Conservation (phyloP, 1,140 invertebrate species). For the Episyrphus balteatus region DNA sequence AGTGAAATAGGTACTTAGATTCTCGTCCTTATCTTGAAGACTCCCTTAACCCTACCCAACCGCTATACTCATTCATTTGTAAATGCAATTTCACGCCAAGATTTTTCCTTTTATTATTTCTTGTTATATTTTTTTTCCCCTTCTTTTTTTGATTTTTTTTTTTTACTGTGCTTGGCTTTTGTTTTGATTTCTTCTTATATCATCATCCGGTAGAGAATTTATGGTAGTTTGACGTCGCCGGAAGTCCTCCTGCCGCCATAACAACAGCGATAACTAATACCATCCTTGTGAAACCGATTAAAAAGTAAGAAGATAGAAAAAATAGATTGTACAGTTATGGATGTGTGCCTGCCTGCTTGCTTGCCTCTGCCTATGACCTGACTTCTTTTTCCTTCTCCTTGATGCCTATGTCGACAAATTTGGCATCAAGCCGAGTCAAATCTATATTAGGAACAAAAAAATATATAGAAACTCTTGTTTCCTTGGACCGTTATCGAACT, state of each 20-base stretch:
- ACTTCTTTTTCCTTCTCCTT: no score
- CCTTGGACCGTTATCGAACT: no score
- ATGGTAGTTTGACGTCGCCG: neutral
- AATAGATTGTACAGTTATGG: neutral
- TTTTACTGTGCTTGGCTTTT: neutral
- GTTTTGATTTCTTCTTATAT: neutral
- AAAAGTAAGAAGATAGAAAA: neutral
- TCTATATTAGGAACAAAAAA: no score
- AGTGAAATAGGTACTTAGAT: neutral
- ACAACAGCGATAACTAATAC: no score
- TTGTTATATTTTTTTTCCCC: neutral
- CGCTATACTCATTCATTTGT: neutral
- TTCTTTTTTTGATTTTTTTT: neutral
- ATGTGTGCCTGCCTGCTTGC: neutral
- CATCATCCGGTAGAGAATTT: neutral
- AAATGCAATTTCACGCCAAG: neutral
- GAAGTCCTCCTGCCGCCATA: neutral
- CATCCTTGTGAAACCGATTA: neutral
- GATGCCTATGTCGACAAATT: no score
- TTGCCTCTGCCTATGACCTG: neutral
- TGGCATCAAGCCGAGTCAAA: no score
- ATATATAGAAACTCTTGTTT: no score
- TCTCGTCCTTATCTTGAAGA: neutral
- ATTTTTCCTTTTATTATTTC: neutral
- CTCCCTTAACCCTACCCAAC: neutral